phyloP scores from a whole-genome alignment of 2,797 vertebrate genomes.

The Galago senegalensis region DNA sequence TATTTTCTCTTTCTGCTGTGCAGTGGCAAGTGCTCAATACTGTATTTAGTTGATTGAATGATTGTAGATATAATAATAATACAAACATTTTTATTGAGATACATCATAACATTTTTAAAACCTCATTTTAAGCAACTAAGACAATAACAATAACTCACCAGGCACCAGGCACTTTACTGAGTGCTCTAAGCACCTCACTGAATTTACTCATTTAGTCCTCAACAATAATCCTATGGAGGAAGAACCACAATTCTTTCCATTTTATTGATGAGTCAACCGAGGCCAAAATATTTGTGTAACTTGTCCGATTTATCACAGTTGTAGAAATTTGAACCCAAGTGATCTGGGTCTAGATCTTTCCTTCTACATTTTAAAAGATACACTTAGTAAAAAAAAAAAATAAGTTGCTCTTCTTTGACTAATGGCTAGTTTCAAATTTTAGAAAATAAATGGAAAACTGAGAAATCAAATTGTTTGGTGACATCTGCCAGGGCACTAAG shows the following conservation, averaged over 20 bases:
- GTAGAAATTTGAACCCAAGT: slow-evolving; percentile 36
- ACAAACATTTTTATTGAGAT: not conserved
- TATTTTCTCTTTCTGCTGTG: not conserved
- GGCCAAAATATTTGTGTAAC: slow-evolving; percentile 9
- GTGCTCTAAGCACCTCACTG: not conserved
- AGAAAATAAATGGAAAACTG: slow-evolving; percentile 57
- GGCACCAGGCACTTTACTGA: not conserved
- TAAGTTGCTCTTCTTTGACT: slow-evolving; percentile 7
- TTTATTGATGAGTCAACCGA: not conserved
- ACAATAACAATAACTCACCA: not conserved
- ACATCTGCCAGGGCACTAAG: slow-evolving; percentile 1
- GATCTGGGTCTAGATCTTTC: not conserved
- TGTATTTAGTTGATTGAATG: slow-evolving; percentile 7
- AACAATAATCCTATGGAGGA: not conserved
- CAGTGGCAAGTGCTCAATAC: not conserved
- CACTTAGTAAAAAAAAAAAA: not conserved
- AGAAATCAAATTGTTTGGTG: slow-evolving; percentile 14
- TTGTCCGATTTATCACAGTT: not conserved
- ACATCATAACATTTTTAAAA: slow-evolving; percentile 11
- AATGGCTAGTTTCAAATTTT: slow-evolving; percentile 36
- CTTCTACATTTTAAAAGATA: not conserved
- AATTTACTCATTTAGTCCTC: not conserved
- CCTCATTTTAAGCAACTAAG: slow-evolving; percentile 50
- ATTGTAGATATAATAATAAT: slow-evolving; percentile 26
- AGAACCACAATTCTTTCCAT: slow-evolving; percentile 18